A percentile compares a stretch with the other conserved stretches of the same genome.
Evolutionary conservation across 2,888 invertebrate species (phyloP).

Genomic region (Trachelus tabidus): DNA sequence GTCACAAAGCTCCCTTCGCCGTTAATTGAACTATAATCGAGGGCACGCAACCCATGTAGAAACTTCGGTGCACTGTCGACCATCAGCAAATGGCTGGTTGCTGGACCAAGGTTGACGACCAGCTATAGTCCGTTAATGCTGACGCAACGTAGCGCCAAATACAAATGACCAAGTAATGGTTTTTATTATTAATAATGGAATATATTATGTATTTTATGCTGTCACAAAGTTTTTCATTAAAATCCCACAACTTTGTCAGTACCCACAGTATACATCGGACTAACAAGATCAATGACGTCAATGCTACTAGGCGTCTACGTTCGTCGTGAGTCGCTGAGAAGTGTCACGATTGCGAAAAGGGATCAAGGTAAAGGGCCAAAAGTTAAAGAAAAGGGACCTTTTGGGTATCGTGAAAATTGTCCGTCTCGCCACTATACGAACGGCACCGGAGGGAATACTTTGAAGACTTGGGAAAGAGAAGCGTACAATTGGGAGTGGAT

Average conservation of each 20-base stretch:
- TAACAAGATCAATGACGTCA: background rate
- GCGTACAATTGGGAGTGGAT: background rate
- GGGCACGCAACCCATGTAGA: background rate
- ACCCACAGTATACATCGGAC: background rate
- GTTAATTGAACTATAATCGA: slow-evolving; percentile 23
- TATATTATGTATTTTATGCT: no score
- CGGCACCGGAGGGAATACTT: background rate
- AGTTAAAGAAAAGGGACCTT: background rate
- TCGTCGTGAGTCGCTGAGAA: background rate
- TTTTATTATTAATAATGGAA: no score
- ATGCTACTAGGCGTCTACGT: background rate
- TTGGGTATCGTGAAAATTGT: background rate
- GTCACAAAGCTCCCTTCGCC: slow-evolving; percentile 43
- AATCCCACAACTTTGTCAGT: background rate
- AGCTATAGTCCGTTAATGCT: no score
- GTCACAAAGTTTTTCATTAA: background rate
- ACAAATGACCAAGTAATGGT: no score
- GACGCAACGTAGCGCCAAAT: no score
- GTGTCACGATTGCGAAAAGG: background rate
- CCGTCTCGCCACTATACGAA: background rate
- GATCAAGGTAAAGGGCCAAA: background rate
- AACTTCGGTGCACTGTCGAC: no score
- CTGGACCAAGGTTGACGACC: no score
- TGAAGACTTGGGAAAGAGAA: background rate
- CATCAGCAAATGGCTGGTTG: no score